Base-by-base conservation (phyloP, 2,888 invertebrate genomes). In the Orthosia gracilis region DNA sequence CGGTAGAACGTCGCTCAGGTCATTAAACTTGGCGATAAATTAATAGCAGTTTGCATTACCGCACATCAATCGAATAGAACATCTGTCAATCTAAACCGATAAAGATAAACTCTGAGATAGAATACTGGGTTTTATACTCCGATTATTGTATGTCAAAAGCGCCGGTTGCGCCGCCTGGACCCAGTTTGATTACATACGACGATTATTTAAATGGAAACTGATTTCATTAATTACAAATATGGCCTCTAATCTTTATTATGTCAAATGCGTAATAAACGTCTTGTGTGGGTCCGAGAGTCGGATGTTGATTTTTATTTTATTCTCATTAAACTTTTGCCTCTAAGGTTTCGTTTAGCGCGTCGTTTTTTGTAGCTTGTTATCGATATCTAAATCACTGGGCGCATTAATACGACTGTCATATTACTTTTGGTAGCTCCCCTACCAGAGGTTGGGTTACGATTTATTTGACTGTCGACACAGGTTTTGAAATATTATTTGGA, bases 201-300 rank as follows among this genome's bases (percentile, higher is more conserved):
- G 87, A 92, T 90, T 88, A 89, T 89, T 91, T 92, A 91, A 92
- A 93, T 90, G 90, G 88, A 92, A 92, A 91, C 92, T 91, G 93
- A 94, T 94, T 94, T 92, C 91, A 94, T 95, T 95, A 95, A 94
- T 95, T 94, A 94, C 92, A 91, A 93, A 93, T 93, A 94, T 93
- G 85, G 91, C 83, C 83, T 84, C 87, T 94, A 92, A 94, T 94
- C 94, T 94, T 92, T 94, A 93, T 93, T 90, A 92, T 91, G 93
- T 92, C 92, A 91, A 92, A 90, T 88, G 91, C 89, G 89, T 91
- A 89, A 85, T 88, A 87, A 87, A 88, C 87, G 61, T 88, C 87
- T 87, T 88, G 87, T 88, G 87, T 87, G 87, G 88, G 87, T 88
- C 78, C 87, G 85, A 84, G 82, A 71, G 49, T 82, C 82, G 86